Percentiles rank a stretch among this genome's conserved stretches.
Evolutionary conservation across 2,888 invertebrate genomes (phyloP).

Genomic region (Ectemnius continuus): DNA sequence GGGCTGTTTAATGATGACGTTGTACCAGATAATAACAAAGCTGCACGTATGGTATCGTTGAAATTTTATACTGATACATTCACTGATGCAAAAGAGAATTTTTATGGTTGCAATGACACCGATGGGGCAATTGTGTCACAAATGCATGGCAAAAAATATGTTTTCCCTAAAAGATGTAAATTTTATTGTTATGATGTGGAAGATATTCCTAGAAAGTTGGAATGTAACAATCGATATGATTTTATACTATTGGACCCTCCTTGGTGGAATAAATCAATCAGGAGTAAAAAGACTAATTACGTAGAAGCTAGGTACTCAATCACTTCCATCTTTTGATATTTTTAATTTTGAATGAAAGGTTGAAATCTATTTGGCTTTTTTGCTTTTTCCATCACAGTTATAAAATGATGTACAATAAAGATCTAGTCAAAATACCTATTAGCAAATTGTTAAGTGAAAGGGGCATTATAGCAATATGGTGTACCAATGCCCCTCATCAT

Average conservation of each 20-base stretch:
- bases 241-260: conserved; percentile 95
- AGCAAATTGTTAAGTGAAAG: conserved; percentile 81
- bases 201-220: conserved; percentile 80
- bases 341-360: not conserved
- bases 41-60: conserved; percentile 73
- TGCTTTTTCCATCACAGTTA: conserved; percentile 80
- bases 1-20: conserved; percentile 61
- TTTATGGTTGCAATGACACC: conserved; percentile 82
- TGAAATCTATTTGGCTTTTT: not conserved
- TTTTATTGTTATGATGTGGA: conserved; percentile 85
- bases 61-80: conserved; percentile 77
- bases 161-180: conserved; percentile 84
- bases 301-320: conserved; percentile 81
- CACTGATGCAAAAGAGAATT: conserved; percentile 63
- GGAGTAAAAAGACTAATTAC: conserved; percentile 85
- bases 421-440: conserved; percentile 86
- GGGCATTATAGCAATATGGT: conserved; percentile 92
- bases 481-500: conserved; percentile 90
- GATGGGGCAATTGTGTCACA: conserved; percentile 79
- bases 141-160: conserved; percentile 79
- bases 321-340: conserved; percentile 12
- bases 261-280: conserved; percentile 97
- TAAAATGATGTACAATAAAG: conserved; percentile 87
- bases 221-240: conserved; percentile 83
- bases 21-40: conserved; percentile 70